Percentiles rank a stretch among this genome's conserved stretches.
Evolutionary conservation across 2,888 invertebrate species (phyloP).

Genomic region (Drosophila incognita): DNA sequence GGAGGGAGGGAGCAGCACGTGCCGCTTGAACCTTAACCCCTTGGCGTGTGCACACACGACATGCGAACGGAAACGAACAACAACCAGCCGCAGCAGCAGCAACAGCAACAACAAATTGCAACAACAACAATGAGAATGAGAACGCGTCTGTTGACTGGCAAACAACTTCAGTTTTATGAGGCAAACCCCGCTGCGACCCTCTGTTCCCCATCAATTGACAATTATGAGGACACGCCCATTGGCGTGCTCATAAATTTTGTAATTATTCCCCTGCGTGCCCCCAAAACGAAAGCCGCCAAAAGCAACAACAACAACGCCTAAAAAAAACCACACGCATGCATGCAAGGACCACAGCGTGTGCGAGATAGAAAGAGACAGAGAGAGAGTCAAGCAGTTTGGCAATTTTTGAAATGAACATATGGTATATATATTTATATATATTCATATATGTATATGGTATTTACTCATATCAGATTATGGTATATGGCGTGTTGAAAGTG

Average conservation of each 20-base stretch:
- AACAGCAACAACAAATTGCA: conserved; percentile 7
- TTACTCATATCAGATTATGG: conserved; percentile 10
- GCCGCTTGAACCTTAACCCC: conserved; percentile 71
- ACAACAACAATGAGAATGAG: conserved; percentile 32
- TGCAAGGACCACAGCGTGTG: conserved; percentile 17
- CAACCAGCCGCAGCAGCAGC: conserved; percentile 18
- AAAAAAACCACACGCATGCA: conserved; percentile 34
- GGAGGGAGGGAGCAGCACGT: conserved; percentile 52
- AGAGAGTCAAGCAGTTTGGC: conserved; percentile 11
- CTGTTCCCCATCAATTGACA: conserved; percentile 64
- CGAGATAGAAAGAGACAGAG: background rate
- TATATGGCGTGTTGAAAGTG: conserved; percentile 32
- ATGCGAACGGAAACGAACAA: conserved; percentile 62
- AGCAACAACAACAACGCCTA: conserved; percentile 13
- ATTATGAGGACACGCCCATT: conserved; percentile 76
- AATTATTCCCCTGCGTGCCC: conserved; percentile 76
- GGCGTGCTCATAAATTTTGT: conserved; percentile 78
- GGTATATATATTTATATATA: conserved; percentile 4
- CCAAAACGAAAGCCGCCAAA: conserved; percentile 42
- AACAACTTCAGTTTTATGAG: conserved; percentile 75
- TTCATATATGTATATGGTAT: background rate
- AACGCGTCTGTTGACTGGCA: conserved; percentile 46
- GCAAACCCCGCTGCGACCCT: conserved; percentile 32
- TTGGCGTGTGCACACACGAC: conserved; percentile 70
- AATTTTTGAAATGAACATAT: conserved; percentile 44